Percentiles rank a stretch among this genome's conserved stretches.
Evolutionary conservation across 2,113 vertebrate genomes (phyloP).

Genomic region (Dunckerocampus dactyliophorus): DNA sequence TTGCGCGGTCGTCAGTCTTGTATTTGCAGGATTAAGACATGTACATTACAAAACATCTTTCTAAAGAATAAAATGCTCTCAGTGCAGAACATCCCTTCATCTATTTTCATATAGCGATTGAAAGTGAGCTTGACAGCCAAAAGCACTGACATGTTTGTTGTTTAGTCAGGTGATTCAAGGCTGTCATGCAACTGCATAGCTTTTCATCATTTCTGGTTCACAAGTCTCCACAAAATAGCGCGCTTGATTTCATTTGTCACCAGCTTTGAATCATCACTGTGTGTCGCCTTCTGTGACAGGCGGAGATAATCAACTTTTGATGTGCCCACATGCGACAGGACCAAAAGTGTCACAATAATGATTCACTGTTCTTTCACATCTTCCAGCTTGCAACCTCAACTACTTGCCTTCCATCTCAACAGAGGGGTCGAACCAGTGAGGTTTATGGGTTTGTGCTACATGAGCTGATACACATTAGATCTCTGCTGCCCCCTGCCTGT

Average conservation of each 20-base stretch:
- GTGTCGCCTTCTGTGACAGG: conserved; percentile 45
- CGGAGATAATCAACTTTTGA: conserved; percentile 57
- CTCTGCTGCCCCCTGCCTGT: conserved; percentile 59
- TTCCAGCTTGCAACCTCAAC: conserved; percentile 1
- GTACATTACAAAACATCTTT: not conserved
- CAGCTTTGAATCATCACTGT: conserved; percentile 51
- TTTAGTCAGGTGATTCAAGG: conserved; percentile 37
- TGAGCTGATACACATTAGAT: conserved; percentile 1
- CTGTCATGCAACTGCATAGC: conserved; percentile 24
- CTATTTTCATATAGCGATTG: conserved; percentile 11
- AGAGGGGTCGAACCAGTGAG: conserved; percentile 37
- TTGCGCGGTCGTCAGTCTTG: not conserved
- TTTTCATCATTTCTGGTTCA: conserved; percentile 53
- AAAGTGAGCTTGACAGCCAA: conserved; percentile 28
- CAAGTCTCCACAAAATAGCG: conserved; percentile 46
- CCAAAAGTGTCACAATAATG: conserved; percentile 49
- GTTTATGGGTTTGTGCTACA: not conserved
- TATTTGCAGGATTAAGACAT: not conserved
- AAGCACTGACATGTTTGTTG: conserved; percentile 32
- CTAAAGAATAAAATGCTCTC: conserved; percentile 1
- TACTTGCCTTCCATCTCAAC: conserved; percentile 25
- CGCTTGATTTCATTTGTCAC: conserved; percentile 58
- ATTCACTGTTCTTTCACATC: conserved; percentile 39
- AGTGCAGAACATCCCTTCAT: conserved; percentile 8
- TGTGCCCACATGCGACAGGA: conserved; percentile 42